Conservation (phyloP, 2,113 vertebrate species). For the Abramis brama region DNA sequence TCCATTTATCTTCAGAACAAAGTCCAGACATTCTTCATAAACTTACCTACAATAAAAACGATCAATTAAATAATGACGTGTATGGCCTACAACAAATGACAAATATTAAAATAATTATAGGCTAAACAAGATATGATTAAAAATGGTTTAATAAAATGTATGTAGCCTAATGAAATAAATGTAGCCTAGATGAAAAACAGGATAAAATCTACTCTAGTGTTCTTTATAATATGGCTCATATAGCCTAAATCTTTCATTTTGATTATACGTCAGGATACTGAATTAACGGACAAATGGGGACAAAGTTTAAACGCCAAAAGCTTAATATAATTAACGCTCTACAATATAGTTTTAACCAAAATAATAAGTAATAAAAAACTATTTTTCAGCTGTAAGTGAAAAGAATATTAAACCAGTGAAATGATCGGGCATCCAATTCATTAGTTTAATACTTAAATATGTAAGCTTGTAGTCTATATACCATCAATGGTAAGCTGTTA, state of each 20-base stretch:
- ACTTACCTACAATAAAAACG: not conserved
- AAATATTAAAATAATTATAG: not conserved
- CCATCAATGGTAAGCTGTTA: not conserved
- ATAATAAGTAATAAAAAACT: not conserved
- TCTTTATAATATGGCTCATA: too few relatives aligned
- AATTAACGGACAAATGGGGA: too few relatives aligned
- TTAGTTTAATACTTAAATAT: not conserved
- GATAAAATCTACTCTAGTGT: too few relatives aligned
- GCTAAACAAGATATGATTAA: not conserved
- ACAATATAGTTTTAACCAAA: not conserved
- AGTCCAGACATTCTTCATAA: not conserved
- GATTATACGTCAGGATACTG: too few relatives aligned
- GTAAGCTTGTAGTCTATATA: not conserved
- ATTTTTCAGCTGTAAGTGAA: not conserved
- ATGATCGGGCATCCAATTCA: not conserved
- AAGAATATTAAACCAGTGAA: not conserved
- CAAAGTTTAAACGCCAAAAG: not conserved
- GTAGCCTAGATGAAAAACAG: not conserved
- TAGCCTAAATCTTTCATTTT: too few relatives aligned
- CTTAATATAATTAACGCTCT: not conserved
- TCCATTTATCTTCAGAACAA: not conserved
- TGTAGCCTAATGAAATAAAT: not conserved
- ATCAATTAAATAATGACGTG: not conserved
- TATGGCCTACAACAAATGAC: not conserved
- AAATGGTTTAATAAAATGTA: not conserved